Conservation (phyloP, 2,113 vertebrate species). For the Microcebus ravelobensis region DNA sequence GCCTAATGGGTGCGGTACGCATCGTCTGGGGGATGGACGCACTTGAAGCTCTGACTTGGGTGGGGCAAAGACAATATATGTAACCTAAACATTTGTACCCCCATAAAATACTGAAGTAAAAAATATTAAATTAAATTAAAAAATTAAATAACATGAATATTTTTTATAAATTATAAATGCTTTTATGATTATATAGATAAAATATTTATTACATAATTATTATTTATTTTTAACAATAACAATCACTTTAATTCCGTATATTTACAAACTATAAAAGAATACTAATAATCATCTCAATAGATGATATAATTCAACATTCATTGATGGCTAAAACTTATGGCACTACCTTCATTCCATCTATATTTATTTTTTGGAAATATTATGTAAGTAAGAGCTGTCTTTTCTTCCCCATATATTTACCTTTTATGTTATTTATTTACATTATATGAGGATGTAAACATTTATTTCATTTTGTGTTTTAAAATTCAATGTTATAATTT, state of each 20-base stretch:
- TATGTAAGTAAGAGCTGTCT: not conserved
- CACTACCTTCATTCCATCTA: not conserved
- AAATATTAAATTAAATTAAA: too few relatives aligned
- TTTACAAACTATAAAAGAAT: not conserved
- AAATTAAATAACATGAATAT: not conserved
- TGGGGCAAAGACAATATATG: too few relatives aligned
- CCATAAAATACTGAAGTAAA: too few relatives aligned
- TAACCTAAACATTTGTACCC: too few relatives aligned
- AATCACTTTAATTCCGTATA: not conserved
- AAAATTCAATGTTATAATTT: not conserved
- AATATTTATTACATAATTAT: not conserved
- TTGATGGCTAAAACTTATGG: not conserved
- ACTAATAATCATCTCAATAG: not conserved
- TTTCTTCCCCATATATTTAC: not conserved
- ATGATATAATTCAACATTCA: not conserved
- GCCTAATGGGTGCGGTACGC: too few relatives aligned
- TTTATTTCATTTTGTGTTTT: not conserved
- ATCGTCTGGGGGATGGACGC: too few relatives aligned
- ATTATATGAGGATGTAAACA: not conserved
- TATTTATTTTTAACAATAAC: not conserved
- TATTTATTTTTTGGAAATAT: not conserved
- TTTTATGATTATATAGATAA: not conserved
- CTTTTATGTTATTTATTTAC: not conserved
- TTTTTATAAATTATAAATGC: not conserved
- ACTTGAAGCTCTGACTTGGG: too few relatives aligned